A percentile compares a stretch with the other conserved stretches of the same genome.
Evolutionary conservation across 1,140 invertebrate genomes (phyloP).

Genomic region (Leptinotarsa undecemlineata): DNA sequence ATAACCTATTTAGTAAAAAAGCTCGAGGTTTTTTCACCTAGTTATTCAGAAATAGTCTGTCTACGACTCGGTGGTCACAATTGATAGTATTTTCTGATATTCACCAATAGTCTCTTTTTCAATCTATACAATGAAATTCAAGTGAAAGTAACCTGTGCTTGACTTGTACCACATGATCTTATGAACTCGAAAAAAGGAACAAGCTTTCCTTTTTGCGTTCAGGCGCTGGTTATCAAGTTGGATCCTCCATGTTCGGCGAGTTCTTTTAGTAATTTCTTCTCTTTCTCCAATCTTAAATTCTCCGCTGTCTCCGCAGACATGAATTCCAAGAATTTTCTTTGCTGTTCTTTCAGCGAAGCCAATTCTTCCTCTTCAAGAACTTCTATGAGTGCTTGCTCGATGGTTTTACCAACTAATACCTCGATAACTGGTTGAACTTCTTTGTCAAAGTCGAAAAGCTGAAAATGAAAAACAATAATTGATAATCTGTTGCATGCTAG

Average conservation of each 20-base stretch:
- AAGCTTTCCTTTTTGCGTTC: not conserved
- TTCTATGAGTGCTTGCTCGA: constrained; percentile 85
- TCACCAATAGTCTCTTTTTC: too few species aligned
- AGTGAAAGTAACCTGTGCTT: too few species aligned
- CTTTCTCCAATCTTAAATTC: constrained; percentile 67
- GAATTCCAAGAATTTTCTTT: constrained; percentile 76
- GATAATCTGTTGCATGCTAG: too few species aligned
- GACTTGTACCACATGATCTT: too few species aligned
- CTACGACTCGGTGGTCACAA: too few species aligned
- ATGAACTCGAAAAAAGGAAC: too few species aligned
- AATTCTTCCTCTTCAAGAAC: constrained; percentile 79
- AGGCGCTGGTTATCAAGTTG: not conserved
- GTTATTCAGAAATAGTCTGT: too few species aligned
- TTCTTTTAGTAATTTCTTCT: constrained; percentile 61
- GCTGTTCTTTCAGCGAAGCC: constrained; percentile 73
- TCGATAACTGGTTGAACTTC: constrained; percentile 88
- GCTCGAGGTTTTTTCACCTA: too few species aligned
- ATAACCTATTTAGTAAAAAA: too few species aligned
- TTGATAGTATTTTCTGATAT: too few species aligned
- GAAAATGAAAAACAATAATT: not conserved
- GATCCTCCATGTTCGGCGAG: not conserved
- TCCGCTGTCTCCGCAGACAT: constrained; percentile 79
- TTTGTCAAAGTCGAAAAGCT: constrained; percentile 83
- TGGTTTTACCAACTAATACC: constrained; percentile 83
- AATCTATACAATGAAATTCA: too few species aligned